phyloP scores from a whole-genome alignment of 2,888 invertebrate genomes.

The Chloroclystis v-ata region DNA sequence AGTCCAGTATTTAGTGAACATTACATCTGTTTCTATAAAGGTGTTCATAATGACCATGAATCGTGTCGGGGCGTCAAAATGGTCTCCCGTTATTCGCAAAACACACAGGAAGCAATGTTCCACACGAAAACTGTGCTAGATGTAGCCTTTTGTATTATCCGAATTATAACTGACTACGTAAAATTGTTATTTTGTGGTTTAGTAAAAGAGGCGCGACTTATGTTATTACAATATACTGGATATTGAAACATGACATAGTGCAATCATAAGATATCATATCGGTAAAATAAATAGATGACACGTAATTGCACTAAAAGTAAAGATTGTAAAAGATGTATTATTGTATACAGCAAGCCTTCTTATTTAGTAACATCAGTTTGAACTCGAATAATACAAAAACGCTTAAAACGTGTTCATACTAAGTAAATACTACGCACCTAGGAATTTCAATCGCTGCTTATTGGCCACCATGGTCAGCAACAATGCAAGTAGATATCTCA shows the following conservation, averaged over 20 bases:
- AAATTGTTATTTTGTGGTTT: too few relatives aligned
- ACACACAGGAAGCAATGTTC: conserved; percentile 70
- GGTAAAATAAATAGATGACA: too few relatives aligned
- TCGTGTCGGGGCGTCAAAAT: conserved; percentile 34
- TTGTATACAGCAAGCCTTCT: too few relatives aligned
- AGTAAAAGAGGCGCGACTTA: too few relatives aligned
- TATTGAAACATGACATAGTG: too few relatives aligned
- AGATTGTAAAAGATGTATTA: too few relatives aligned
- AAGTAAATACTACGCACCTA: conserved; percentile 82
- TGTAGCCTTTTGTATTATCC: conserved; percentile 1
- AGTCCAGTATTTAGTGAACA: neutral
- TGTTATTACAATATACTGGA: too few relatives aligned
- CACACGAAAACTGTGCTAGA: conserved; percentile 63
- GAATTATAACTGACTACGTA: neutral
- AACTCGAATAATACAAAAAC: neutral
- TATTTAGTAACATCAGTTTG: too few relatives aligned
- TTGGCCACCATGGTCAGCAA: conserved; percentile 89
- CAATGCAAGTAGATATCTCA: conserved; percentile 88
- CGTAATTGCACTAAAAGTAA: too few relatives aligned
- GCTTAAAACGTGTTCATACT: conserved; percentile 42
- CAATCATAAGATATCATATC: too few relatives aligned
- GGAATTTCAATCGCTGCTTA: conserved; percentile 85
- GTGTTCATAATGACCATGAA: conserved; percentile 38
- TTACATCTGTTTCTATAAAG: neutral
- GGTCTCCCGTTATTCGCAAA: conserved; percentile 57